phyloP scores from a whole-genome alignment of 2,888 invertebrate species.

The Alentia gelatinosa region DNA sequence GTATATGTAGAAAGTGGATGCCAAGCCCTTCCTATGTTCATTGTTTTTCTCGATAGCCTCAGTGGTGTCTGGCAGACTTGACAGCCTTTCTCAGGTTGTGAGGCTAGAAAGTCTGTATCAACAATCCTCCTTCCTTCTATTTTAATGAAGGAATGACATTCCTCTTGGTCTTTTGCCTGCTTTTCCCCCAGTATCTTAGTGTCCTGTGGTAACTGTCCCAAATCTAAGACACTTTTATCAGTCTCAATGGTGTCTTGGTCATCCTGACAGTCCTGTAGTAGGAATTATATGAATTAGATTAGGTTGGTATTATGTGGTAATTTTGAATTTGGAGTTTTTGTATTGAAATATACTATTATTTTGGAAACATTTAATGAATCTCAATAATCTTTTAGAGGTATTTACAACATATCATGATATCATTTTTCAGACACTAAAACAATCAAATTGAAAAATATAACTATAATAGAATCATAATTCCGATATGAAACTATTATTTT shows the following conservation, averaged over 20 bases:
- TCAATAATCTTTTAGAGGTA: too few species aligned
- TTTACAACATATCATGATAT: too few species aligned
- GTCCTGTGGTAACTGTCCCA: neutral
- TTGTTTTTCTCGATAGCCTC: neutral
- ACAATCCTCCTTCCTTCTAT: conserved; percentile 21
- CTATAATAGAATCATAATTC: too few species aligned
- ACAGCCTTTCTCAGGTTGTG: neutral
- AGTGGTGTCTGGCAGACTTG: neutral
- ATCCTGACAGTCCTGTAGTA: neutral
- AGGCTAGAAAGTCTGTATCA: neutral
- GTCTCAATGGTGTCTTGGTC: neutral
- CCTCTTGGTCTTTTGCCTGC: neutral
- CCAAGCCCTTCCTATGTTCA: neutral
- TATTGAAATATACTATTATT: too few species aligned
- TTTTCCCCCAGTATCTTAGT: neutral
- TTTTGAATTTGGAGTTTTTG: too few species aligned
- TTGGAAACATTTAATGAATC: too few species aligned
- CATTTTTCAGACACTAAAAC: too few species aligned
- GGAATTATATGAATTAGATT: too few species aligned
- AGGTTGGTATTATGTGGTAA: too few species aligned
- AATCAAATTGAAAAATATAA: too few species aligned
- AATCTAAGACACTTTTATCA: neutral
- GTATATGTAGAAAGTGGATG: neutral
- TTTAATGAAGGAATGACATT: neutral
- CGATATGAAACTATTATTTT: too few species aligned